Evolutionary conservation across 2,113 vertebrate species (phyloP).

Genomic region (Elachura formosa): DNA sequence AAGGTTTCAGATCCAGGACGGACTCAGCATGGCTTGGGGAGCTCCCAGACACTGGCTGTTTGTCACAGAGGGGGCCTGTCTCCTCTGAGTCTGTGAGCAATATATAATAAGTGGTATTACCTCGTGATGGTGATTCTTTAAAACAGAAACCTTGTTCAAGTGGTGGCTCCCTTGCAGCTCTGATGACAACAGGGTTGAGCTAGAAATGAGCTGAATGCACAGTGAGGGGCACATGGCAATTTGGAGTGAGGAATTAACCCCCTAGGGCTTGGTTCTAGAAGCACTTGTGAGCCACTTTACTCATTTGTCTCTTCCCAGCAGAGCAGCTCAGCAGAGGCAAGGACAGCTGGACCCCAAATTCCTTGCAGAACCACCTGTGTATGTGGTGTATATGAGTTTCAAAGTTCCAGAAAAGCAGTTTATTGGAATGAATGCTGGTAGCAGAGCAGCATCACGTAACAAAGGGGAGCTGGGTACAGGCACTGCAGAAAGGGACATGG

Average conservation of each 20-base stretch:
- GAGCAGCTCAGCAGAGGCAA: not conserved
- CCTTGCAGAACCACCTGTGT: not conserved
- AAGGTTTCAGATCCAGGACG: not conserved
- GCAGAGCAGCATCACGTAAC: rapidly evolving
- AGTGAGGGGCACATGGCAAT: not conserved
- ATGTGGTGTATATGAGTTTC: not conserved
- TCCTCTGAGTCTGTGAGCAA: not conserved
- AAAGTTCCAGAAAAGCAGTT: not conserved
- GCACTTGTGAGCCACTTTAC: not conserved
- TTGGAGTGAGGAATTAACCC: not conserved
- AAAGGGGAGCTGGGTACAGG: not conserved
- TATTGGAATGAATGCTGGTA: not conserved
- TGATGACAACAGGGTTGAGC: not conserved
- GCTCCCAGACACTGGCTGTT: not conserved
- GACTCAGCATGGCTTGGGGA: not conserved
- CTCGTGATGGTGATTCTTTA: not conserved
- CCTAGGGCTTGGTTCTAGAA: not conserved
- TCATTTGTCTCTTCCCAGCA: not conserved
- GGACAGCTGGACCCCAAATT: not conserved
- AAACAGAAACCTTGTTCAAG: not conserved
- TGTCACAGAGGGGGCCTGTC: not conserved
- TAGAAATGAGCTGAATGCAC: not conserved
- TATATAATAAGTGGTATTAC: not conserved
- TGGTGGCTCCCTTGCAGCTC: not conserved
- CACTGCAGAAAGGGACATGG: not conserved